Evolutionary conservation across 2,888 invertebrate genomes (phyloP).

Genomic region (Catocala nupta): DNA sequence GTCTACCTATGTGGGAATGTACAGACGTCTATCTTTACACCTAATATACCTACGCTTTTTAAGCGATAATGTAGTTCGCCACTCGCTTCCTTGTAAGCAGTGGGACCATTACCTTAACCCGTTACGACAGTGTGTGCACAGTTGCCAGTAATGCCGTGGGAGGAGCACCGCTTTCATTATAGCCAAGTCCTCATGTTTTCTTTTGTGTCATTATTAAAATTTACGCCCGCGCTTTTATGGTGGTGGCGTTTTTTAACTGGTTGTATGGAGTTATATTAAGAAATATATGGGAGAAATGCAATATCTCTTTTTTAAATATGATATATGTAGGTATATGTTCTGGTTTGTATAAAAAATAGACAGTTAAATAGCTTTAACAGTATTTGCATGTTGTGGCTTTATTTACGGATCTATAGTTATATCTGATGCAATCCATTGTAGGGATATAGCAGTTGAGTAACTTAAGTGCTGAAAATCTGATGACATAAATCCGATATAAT

Average conservation of each 20-base stretch:
- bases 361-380: not conserved
- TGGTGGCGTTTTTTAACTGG: conserved; percentile 25
- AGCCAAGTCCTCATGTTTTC: conserved; percentile 50
- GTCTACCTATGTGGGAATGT: too few species aligned
- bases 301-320: not conserved
- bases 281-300: conserved; percentile 1
- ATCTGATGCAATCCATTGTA: too few species aligned
- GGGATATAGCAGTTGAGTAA: too few species aligned
- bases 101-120: conserved; percentile 11
- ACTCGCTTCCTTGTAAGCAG: conserved; percentile 19
- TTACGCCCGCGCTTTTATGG: conserved; percentile 44
- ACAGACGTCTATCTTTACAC: too few species aligned
- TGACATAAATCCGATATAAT: too few species aligned
- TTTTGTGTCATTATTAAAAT: conserved; percentile 57
- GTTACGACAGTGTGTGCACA: conserved; percentile 58
- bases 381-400: too few species aligned
- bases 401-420: too few species aligned
- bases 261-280: conserved; percentile 14
- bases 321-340: not conserved
- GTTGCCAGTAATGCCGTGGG: conserved; percentile 72
- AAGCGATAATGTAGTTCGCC: too few species aligned
- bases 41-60: too few species aligned
- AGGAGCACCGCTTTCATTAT: conserved; percentile 63
- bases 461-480: too few species aligned
- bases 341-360: not conserved